Percentiles rank a stretch among this genome's conserved stretches.
phyloP scores from a whole-genome alignment of 2,888 invertebrate genomes.

The Aspidiotus rigidus region DNA sequence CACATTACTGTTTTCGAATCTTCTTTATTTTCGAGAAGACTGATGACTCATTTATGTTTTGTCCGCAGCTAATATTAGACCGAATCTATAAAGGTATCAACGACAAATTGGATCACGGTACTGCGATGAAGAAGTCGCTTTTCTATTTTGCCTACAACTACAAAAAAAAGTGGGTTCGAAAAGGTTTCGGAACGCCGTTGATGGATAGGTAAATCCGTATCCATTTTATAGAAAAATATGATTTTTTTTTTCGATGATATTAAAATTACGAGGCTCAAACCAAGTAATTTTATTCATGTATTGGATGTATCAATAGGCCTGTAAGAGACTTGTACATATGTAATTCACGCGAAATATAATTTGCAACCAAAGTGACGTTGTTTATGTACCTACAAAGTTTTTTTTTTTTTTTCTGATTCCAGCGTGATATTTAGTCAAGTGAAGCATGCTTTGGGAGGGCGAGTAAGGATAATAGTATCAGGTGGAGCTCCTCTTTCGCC shows the following conservation, averaged over 20 bases:
- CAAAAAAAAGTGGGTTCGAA: constrained; percentile 74
- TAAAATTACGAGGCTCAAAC: neutral
- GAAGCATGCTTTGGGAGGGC: constrained; percentile 63
- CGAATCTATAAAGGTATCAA: constrained; percentile 91
- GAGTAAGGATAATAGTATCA: constrained; percentile 73
- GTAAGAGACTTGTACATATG: no score
- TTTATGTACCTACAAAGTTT: no score
- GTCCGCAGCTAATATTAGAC: constrained; percentile 78
- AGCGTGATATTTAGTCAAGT: constrained; percentile 54
- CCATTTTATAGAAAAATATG: neutral
- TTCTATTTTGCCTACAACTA: constrained; percentile 93
- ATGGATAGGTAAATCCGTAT: constrained; percentile 53
- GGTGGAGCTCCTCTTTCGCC: constrained; percentile 94
- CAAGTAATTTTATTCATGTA: no score
- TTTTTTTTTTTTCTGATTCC: constrained; percentile 24
- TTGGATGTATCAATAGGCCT: no score
- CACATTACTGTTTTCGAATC: no score
- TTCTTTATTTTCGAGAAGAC: no score
- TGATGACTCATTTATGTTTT: neutral
- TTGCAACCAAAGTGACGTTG: no score
- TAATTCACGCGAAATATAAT: no score
- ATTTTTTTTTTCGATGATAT: neutral
- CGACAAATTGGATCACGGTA: constrained; percentile 80
- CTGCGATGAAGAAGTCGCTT: constrained; percentile 66
- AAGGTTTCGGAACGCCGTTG: constrained; percentile 72